Evolutionary conservation across 64 coral and sea anemone species (phyloP), one percentile per base, ranked within the genome.

Genomic region (Pocillopora verrucosa): DNA sequence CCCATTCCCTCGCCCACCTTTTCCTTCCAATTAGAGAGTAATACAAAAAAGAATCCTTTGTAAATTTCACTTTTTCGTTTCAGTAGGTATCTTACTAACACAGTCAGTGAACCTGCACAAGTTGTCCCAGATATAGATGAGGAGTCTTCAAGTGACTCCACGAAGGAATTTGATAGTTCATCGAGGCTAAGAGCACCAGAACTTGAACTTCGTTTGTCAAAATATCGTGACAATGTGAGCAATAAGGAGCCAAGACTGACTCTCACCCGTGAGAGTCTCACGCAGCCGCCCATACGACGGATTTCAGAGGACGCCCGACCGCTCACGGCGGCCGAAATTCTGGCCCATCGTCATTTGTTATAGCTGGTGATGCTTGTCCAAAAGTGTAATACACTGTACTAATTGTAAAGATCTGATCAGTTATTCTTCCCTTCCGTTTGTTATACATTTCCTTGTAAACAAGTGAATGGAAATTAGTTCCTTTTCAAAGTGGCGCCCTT

Each of bases 291-390:
- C 19, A 96, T 98, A 22, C 74, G 96, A 65, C 76, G 96, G 37
- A 92, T 98, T 16, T 78, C 84, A 19, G 87, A 95, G 74, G 93
- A 98, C 79, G 97, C 97, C 9, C 84, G 94, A 36, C 90, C 91
- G 34, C 45, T 99, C 57, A 95, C 97, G 25, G 93, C 97, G 13
- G 85, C 90, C 16, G 97, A 99, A 88, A 93, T 99, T 76, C 77
- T 99, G 16, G 94, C 97, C 34, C 88, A 99, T 72, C 88, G 97
- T 36, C 97, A 99, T 51, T 84, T 99, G 9, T 76, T 92, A 67
- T 92, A 92, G 74, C 79, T 37, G 16, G 15, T 1, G 60, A 11
- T 2, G 3, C 16, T 38, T 83, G 5, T 65, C 80, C 60, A 10
- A 65, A 30, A 65, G 7, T 51, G 41, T 51, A 4, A 83, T 83